These are phyloP conservation scores for Chanos chanos DNA, from an alignment of 2,797 vertebrate species.

Conservation along the genomic window DNA sequence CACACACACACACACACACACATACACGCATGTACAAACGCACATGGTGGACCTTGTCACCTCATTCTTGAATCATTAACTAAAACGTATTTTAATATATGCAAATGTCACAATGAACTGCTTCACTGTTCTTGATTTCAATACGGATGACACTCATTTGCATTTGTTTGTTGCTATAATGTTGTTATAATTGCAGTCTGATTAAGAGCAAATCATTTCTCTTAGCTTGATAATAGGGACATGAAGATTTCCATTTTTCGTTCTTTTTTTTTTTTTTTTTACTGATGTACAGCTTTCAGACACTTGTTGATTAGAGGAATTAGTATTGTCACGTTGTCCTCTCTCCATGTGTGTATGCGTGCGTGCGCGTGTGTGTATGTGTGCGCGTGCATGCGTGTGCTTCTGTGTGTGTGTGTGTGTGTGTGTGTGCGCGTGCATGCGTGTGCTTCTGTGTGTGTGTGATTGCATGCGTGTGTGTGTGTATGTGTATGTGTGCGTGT, in stretches of 20 bases:
- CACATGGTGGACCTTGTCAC: too few relatives aligned
- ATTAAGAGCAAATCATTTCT: constrained; percentile 45
- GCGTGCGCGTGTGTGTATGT: constrained; percentile 35
- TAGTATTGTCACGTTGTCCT: too few relatives aligned
- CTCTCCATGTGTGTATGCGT: neutral
- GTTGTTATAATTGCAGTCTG: constrained; percentile 56
- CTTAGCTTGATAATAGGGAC: constrained; percentile 43
- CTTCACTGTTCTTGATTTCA: neutral
- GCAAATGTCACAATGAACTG: neutral
- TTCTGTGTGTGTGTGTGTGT: constrained; percentile 17
- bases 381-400: neutral
- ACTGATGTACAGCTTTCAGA: too few relatives aligned
- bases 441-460: too few relatives aligned
- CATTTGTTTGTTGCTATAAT: constrained; percentile 38
- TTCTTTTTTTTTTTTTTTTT: too few relatives aligned
- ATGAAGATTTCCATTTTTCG: constrained; percentile 45
- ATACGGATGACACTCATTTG: neutral
- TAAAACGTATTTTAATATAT: constrained; percentile 23
- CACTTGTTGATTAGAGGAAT: too few relatives aligned
- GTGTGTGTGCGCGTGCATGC: neutral
- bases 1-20: neutral
- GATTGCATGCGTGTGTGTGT: neutral
- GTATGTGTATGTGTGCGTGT: constrained; percentile 5
- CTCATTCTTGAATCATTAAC: too few relatives aligned
- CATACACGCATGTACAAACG: constrained; percentile 5